These are phyloP conservation scores for Scartelaos histophorus DNA, from an alignment of 2,113 vertebrate genomes.

Conservation along the genomic window DNA sequence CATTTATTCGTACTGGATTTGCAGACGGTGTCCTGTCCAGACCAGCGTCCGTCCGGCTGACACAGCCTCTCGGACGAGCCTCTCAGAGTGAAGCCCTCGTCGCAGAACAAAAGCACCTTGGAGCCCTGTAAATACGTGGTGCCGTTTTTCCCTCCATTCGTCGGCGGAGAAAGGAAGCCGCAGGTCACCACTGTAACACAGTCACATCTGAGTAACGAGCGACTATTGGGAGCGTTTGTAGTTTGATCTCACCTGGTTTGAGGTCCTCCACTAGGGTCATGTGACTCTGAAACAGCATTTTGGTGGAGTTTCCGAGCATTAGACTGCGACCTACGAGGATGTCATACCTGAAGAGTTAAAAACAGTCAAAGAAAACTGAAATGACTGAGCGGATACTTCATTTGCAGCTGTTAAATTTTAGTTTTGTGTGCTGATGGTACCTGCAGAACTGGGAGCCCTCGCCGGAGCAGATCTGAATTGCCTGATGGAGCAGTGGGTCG, in stretches of 20 bases:
- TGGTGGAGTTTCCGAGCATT: slow-evolving; percentile 77
- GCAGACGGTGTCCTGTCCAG: slow-evolving; percentile 73
- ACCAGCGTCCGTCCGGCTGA: slow-evolving; percentile 80
- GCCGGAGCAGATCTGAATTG: slow-evolving; percentile 70
- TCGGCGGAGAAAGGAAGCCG: slow-evolving; percentile 82
- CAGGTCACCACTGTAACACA: slow-evolving; percentile 82
- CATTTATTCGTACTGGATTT: slow-evolving; percentile 43
- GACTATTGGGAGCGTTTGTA: not conserved
- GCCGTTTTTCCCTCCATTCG: slow-evolving; percentile 80
- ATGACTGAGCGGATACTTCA: no score
- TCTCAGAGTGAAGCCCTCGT: slow-evolving; percentile 69
- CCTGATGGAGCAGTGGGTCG: slow-evolving; percentile 64
- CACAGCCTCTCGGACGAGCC: slow-evolving; percentile 80
- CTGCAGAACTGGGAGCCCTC: slow-evolving; percentile 80
- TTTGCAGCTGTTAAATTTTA: not conserved
- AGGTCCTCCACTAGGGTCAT: slow-evolving; percentile 67
- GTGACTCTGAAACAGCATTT: slow-evolving; percentile 73
- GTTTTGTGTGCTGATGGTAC: slow-evolving; percentile 56
- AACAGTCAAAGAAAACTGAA: not conserved
- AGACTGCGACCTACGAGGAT: slow-evolving; percentile 78
- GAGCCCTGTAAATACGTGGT: slow-evolving; percentile 80
- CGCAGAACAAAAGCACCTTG: slow-evolving; percentile 76
- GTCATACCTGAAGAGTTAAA: slow-evolving; percentile 56
- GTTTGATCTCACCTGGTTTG: slow-evolving; percentile 73
- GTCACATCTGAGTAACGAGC: not conserved